These are phyloP conservation scores for Nysson spinosus DNA, from an alignment of 2,888 invertebrate species.

Conservation along the genomic window DNA sequence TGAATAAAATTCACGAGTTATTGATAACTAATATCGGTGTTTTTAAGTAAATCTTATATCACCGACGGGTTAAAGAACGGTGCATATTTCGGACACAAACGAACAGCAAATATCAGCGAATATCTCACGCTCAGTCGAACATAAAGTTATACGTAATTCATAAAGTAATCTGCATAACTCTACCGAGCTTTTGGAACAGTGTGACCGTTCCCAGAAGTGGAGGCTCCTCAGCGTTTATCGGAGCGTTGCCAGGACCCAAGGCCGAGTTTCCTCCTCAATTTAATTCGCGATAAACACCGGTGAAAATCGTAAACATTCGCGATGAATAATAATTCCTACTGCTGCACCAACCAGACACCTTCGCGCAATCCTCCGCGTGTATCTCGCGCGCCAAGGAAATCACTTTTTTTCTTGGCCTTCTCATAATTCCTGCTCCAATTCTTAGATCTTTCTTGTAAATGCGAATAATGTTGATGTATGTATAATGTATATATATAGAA, in stretches of 20 bases:
- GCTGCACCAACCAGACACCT: conserved; percentile 9
- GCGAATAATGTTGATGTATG: no score
- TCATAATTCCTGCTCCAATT: background rate
- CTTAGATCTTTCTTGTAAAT: no score
- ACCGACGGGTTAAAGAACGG: no score
- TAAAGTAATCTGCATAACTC: conserved; percentile 18
- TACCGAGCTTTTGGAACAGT: conserved; percentile 14
- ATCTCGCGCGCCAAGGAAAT: background rate
- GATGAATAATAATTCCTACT: conserved; percentile 44
- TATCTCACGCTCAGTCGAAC: no score
- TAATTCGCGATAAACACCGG: conserved; percentile 50
- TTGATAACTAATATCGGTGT: no score
- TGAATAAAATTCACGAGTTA: no score
- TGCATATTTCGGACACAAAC: background rate
- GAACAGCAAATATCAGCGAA: background rate
- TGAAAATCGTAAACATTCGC: conserved; percentile 47
- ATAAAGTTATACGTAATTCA: background rate
- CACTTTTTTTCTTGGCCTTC: conserved; percentile 2
- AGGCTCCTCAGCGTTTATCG: conserved; percentile 46
- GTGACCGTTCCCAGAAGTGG: conserved; percentile 11
- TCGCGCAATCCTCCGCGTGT: background rate
- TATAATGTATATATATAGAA: no score
- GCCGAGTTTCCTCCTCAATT: conserved; percentile 30
- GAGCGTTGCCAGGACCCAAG: conserved; percentile 53
- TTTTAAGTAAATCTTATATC: no score